phyloP scores from a whole-genome alignment of 64 coral and sea anemone species.

The Montipora foliosa region DNA sequence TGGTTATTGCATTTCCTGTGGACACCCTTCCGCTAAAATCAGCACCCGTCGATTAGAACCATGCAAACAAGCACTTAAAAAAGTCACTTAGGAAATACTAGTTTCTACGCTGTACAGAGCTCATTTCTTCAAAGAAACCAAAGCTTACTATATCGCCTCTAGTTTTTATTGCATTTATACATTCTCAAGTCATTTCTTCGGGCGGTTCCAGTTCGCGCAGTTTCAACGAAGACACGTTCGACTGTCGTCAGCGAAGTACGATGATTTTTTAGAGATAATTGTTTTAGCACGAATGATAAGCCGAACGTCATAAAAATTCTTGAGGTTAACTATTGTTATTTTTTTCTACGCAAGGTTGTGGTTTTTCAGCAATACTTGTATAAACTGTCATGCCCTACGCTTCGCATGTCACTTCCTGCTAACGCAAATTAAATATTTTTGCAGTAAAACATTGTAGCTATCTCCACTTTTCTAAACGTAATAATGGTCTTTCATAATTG shows the following conservation, averaged over 20 bases:
- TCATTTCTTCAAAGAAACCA: neutral
- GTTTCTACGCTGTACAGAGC: neutral
- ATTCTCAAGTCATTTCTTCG: neutral
- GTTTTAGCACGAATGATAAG: neutral
- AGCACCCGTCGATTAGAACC: slow-evolving; percentile 7
- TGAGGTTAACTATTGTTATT: slow-evolving; percentile 19
- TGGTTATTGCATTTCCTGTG: neutral
- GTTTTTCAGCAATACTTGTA: slow-evolving; percentile 25
- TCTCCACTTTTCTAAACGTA: neutral
- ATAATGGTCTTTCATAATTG: neutral
- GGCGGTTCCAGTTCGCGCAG: no score
- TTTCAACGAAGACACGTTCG: no score
- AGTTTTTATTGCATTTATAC: neutral
- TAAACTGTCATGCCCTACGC: slow-evolving; percentile 24
- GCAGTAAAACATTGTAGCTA: neutral
- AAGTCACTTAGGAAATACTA: neutral
- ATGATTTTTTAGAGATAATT: neutral
- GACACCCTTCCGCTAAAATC: slow-evolving; percentile 42
- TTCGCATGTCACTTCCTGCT: slow-evolving; percentile 26
- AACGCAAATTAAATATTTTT: slow-evolving; percentile 15
- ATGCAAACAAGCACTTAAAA: no score
- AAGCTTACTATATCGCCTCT: neutral
- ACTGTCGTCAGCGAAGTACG: neutral
- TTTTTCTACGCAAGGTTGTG: slow-evolving; percentile 40
- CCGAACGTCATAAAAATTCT: slow-evolving; percentile 42